Conservation (phyloP, 35 echinoderm and acorn worm genomes). For the Ptychodera flava region DNA sequence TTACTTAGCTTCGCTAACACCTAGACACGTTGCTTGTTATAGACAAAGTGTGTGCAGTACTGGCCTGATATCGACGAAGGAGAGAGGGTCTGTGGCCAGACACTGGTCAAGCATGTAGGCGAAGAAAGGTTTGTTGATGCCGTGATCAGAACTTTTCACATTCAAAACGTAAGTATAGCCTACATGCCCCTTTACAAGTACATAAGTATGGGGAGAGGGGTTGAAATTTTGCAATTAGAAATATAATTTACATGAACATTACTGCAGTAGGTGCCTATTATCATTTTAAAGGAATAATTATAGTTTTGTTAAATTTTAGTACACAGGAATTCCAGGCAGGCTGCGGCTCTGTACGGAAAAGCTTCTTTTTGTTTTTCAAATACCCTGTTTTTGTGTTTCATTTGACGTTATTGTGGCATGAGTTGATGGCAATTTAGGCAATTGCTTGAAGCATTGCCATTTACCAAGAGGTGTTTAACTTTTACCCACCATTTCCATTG, state of each 20-base stretch:
- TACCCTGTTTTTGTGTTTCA: not conserved
- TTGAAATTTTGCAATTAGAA: no score
- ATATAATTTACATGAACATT: no score
- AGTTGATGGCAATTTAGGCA: not conserved
- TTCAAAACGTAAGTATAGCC: conserved; percentile 47
- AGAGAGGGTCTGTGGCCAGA: conserved; percentile 45
- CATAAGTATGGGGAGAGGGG: no score
- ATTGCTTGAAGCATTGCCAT: not conserved
- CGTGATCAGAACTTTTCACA: conserved; percentile 43
- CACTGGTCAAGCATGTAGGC: conserved; percentile 22
- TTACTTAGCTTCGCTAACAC: no score
- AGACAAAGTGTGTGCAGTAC: conserved; percentile 96
- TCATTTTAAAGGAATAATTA: no score
- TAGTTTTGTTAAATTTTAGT: no score
- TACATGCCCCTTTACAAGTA: no score
- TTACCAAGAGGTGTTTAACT: not conserved
- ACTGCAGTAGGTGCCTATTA: no score
- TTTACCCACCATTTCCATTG: not conserved
- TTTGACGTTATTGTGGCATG: not conserved
- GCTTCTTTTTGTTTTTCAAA: no score
- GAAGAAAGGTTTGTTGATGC: conserved; percentile 32
- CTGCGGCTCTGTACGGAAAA: no score
- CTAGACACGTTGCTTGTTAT: conserved; percentile 4
- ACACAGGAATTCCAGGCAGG: no score
- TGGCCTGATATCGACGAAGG: conserved; percentile 51